Percentiles rank a stretch among this genome's conserved stretches.
Evolutionary conservation across 1,140 invertebrate genomes (phyloP).

Genomic region (Triops cancriformis): DNA sequence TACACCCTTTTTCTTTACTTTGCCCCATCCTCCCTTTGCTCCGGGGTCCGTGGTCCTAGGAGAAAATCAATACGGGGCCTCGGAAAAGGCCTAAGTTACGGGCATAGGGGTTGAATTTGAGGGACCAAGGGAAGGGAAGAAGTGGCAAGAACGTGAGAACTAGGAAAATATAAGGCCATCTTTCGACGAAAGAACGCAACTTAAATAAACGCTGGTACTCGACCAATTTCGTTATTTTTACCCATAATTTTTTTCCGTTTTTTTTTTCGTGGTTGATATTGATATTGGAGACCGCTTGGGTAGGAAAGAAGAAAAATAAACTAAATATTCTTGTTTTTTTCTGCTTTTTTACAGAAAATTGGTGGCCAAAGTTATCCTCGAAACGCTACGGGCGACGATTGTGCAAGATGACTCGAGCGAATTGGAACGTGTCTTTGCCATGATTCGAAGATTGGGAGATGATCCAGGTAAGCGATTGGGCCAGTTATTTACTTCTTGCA

Average conservation of each 20-base stretch:
- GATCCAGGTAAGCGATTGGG: slow-evolving; percentile 42
- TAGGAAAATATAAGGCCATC: background rate
- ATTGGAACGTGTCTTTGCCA: slow-evolving; percentile 37
- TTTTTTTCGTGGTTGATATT: no score
- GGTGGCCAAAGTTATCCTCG: slow-evolving; percentile 42
- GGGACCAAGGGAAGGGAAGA: background rate
- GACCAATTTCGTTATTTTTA: no score
- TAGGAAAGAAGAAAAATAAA: background rate
- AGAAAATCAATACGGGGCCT: background rate
- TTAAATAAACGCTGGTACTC: no score
- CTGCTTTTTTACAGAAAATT: slow-evolving; percentile 39
- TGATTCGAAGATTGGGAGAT: slow-evolving; percentile 41
- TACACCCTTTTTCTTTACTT: background rate
- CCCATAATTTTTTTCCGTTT: no score
- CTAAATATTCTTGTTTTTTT: slow-evolving; percentile 20
- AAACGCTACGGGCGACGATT: slow-evolving; percentile 38
- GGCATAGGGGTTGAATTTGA: background rate
- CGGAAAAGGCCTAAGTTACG: background rate
- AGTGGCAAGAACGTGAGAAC: background rate
- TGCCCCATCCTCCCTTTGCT: background rate
- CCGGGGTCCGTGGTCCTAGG: background rate
- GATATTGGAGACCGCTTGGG: no score
- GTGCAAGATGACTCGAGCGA: slow-evolving; percentile 39
- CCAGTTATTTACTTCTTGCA: slow-evolving; percentile 17
- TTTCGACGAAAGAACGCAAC: no score